Evolutionary conservation across 2,113 vertebrate genomes (phyloP).

Genomic region (Callionymus lyra): DNA sequence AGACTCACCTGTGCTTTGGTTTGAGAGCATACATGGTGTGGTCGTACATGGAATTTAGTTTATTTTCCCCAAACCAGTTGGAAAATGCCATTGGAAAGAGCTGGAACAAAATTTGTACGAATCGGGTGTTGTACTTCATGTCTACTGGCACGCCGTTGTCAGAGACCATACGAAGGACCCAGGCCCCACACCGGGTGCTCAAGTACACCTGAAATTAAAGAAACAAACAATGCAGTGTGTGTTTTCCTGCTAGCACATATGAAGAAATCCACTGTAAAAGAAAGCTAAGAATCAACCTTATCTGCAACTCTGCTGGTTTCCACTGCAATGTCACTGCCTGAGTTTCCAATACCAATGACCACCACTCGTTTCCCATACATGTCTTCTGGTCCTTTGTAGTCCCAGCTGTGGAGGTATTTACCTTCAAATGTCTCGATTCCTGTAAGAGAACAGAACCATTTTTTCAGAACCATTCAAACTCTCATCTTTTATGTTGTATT

Average conservation of each 20-base stretch:
- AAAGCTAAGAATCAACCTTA: conserved; percentile 60
- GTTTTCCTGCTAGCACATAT: no score
- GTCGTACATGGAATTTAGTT: conserved; percentile 69
- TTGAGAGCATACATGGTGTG: conserved; percentile 75
- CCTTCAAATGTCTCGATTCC: conserved; percentile 82
- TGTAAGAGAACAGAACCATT: conserved; percentile 25
- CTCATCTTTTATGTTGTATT: no score
- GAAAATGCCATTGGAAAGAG: conserved; percentile 59
- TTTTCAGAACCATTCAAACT: no score
- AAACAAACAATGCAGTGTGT: no score
- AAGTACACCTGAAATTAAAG: conserved; percentile 66
- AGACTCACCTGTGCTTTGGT: conserved; percentile 65
- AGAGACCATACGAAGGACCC: conserved; percentile 64
- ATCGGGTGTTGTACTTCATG: conserved; percentile 67
- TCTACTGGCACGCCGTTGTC: conserved; percentile 65
- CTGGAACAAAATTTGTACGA: conserved; percentile 51
- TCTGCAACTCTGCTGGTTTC: conserved; percentile 77
- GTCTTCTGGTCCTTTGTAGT: conserved; percentile 73
- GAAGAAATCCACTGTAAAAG: no score
- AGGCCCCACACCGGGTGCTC: conserved; percentile 70
- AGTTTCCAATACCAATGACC: conserved; percentile 85
- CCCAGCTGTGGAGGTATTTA: conserved; percentile 77
- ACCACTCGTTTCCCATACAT: conserved; percentile 75
- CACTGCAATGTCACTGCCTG: conserved; percentile 81
- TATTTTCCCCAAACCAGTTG: conserved; percentile 56